phyloP scores from a whole-genome alignment of 2,113 vertebrate genomes.

The Rattus norvegicus region DNA sequence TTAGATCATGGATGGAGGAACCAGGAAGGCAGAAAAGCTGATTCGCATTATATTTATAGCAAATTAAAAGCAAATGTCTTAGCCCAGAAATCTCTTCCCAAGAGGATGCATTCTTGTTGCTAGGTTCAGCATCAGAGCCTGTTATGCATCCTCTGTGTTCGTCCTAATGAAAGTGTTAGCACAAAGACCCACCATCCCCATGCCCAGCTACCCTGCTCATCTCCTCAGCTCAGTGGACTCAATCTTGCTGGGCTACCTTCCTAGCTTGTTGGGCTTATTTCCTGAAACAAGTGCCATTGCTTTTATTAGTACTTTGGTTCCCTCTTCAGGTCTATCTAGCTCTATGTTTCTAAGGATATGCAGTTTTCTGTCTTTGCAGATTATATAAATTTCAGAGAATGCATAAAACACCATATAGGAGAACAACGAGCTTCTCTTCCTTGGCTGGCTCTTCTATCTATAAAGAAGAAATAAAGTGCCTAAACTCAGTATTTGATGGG shows the following conservation, averaged over 20 bases:
- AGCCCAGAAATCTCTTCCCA: background rate
- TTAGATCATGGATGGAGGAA: background rate
- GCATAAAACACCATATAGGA: background rate
- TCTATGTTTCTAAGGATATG: constrained; percentile 29
- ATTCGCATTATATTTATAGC: background rate
- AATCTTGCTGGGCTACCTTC: background rate
- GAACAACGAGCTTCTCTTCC: background rate
- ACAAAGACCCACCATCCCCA: no score
- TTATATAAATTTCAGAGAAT: background rate
- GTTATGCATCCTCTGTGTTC: background rate
- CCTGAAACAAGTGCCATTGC: background rate
- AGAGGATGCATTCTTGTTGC: background rate
- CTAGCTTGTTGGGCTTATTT: background rate
- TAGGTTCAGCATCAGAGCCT: background rate
- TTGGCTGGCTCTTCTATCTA: background rate
- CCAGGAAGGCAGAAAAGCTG: background rate
- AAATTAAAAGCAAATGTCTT: background rate
- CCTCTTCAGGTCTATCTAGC: background rate
- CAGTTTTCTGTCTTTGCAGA: background rate
- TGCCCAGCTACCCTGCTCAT: background rate
- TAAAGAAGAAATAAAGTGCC: constrained; percentile 9
- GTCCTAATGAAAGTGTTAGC: background rate
- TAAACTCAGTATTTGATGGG: background rate
- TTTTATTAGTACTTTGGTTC: constrained; percentile 13
- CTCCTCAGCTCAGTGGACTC: background rate